Evolutionary conservation across 1,140 invertebrate genomes (phyloP).

Genomic region (Potamilus streckersoni): DNA sequence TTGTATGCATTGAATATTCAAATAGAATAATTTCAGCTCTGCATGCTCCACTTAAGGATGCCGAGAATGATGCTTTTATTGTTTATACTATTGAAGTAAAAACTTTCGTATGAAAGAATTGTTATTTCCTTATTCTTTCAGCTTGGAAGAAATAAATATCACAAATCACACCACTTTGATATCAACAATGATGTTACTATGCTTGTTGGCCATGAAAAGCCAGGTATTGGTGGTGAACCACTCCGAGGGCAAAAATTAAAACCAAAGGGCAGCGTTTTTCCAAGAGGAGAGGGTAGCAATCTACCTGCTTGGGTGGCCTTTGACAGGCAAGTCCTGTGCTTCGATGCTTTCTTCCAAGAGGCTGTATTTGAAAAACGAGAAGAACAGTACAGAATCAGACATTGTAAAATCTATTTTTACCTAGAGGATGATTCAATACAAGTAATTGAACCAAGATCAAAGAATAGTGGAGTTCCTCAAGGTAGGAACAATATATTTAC

Average conservation of each 20-base stretch:
- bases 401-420: conserved; percentile 69
- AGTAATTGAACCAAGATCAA: conserved; percentile 66
- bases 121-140: conserved; percentile 37
- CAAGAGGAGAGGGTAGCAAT: conserved; percentile 74
- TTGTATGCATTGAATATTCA: neutral
- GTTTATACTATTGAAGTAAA: neutral
- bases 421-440: conserved; percentile 69
- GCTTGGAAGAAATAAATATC: conserved; percentile 67
- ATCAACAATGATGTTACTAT: conserved; percentile 61
- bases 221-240: conserved; percentile 67
- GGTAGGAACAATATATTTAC: conserved; percentile 39
- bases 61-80: neutral
- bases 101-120: neutral
- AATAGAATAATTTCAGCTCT: neutral
- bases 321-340: conserved; percentile 78
- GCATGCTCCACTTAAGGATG: neutral
- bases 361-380: conserved; percentile 65
- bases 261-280: conserved; percentile 57
- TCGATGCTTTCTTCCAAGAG: conserved; percentile 68
- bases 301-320: conserved; percentile 86
- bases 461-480: conserved; percentile 67
- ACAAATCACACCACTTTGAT: conserved; percentile 68
- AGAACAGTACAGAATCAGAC: conserved; percentile 66
- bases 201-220: conserved; percentile 63
- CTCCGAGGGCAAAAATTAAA: conserved; percentile 60